phyloP scores from a whole-genome alignment of 2,888 invertebrate species.

The Cephus nigrinus region DNA sequence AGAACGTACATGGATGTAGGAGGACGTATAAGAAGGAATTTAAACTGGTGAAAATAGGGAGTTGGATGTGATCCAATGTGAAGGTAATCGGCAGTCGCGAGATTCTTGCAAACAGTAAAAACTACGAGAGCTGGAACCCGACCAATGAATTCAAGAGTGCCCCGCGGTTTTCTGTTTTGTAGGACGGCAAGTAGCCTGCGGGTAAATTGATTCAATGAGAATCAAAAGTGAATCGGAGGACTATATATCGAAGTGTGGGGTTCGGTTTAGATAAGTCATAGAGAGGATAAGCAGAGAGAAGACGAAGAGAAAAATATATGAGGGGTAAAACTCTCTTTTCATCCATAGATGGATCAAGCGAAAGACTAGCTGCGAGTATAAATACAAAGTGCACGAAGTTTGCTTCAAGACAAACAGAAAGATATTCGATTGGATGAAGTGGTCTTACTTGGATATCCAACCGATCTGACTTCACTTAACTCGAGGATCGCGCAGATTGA shows the following conservation, averaged over 20 bases:
- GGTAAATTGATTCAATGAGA: conserved; percentile 26
- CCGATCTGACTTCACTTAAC: conserved; percentile 45
- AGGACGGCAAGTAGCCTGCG: conserved; percentile 37
- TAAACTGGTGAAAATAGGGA: conserved; percentile 53
- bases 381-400: background rate
- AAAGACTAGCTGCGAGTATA: background rate
- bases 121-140: conserved; percentile 44
- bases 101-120: conserved; percentile 49
- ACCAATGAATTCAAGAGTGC: conserved; percentile 48
- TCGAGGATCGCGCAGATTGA: conserved; percentile 38
- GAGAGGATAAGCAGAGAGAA: background rate
- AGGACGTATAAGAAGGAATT: conserved; percentile 26
- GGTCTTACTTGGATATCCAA: conserved; percentile 48
- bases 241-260: background rate
- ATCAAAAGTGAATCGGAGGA: background rate
- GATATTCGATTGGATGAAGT: conserved; percentile 24
- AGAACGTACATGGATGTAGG: background rate
- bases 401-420: background rate
- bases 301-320: background rate
- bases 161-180: conserved; percentile 31
- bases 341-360: background rate
- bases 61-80: conserved; percentile 54
- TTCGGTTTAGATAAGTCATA: background rate
- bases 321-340: background rate
- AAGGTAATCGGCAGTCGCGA: conserved; percentile 50